Evolutionary conservation across 2,113 vertebrate genomes (phyloP).

Genomic region (Neofelis nebulosa): DNA sequence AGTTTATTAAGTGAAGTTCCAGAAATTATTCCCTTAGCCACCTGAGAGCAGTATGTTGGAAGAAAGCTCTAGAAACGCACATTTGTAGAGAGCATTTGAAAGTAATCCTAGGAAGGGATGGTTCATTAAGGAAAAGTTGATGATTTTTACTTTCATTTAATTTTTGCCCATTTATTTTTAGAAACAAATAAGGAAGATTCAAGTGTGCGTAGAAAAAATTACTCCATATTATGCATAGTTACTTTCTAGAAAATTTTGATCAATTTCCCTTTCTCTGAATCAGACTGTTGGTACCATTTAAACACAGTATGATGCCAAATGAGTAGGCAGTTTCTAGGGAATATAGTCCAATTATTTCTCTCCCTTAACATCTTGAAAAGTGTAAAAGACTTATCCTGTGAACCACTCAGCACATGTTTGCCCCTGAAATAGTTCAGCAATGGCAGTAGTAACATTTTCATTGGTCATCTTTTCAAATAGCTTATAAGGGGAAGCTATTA

Average conservation of each 20-base stretch:
- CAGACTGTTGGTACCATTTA: constrained; percentile 19
- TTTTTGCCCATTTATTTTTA: constrained; percentile 27
- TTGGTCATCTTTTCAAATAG: background rate
- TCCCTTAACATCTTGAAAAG: background rate
- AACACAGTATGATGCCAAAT: background rate
- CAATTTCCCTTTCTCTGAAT: constrained; percentile 25
- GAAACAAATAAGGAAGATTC: background rate
- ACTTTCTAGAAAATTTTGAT: constrained; percentile 21
- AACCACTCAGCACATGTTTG: background rate
- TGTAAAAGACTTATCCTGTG: background rate
- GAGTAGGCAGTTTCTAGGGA: constrained; percentile 29
- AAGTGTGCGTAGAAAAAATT: background rate
- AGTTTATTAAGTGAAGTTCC: background rate
- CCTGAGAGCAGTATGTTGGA: background rate
- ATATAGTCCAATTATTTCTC: background rate
- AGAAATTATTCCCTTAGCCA: background rate
- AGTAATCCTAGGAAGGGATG: background rate
- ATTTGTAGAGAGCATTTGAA: background rate
- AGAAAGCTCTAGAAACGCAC: background rate
- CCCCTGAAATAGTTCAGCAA: background rate
- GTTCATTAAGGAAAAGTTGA: background rate
- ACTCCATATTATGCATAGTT: constrained; percentile 7
- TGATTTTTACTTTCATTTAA: constrained; percentile 39
- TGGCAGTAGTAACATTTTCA: background rate
- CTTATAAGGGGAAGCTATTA: background rate